These are phyloP conservation scores for Xenops minutus DNA, from an alignment of 2,797 vertebrate genomes.

Conservation along the genomic window DNA sequence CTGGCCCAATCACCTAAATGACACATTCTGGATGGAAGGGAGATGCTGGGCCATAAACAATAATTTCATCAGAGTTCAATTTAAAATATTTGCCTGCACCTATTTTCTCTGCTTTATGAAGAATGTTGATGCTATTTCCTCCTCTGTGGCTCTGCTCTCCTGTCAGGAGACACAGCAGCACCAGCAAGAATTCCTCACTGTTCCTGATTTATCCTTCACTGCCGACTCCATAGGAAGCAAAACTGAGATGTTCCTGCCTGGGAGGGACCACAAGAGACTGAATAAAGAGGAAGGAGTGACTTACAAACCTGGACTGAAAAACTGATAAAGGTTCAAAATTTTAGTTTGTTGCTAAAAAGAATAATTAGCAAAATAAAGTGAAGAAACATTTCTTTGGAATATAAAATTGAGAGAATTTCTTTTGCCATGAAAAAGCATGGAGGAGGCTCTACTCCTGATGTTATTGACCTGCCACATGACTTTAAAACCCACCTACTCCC, in stretches of 20 bases:
- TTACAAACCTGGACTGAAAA: background rate
- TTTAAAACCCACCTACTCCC: background rate
- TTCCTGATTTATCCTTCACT: background rate
- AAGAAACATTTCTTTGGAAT: background rate
- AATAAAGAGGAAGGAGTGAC: background rate
- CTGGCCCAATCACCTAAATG: conserved; percentile 60
- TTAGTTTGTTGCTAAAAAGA: background rate
- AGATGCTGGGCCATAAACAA: conserved; percentile 54
- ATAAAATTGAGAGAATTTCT: background rate
- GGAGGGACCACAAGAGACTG: background rate
- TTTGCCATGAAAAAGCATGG: background rate
- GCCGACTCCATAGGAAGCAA: background rate
- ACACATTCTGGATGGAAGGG: conserved; percentile 63
- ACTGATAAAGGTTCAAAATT: background rate
- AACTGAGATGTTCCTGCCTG: background rate
- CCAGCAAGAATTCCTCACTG: background rate
- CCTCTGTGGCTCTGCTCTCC: background rate
- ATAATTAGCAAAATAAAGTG: background rate
- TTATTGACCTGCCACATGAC: rapidly evolving
- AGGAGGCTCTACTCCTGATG: background rate
- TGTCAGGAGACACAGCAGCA: background rate
- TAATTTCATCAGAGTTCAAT: conserved; percentile 52
- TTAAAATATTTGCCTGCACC: conserved; percentile 44
- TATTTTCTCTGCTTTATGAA: conserved; percentile 15
- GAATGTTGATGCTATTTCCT: background rate